Evolutionary conservation across 92 coral and sea anemone genomes (phyloP).

Genomic region (Nematostella vectensis): DNA sequence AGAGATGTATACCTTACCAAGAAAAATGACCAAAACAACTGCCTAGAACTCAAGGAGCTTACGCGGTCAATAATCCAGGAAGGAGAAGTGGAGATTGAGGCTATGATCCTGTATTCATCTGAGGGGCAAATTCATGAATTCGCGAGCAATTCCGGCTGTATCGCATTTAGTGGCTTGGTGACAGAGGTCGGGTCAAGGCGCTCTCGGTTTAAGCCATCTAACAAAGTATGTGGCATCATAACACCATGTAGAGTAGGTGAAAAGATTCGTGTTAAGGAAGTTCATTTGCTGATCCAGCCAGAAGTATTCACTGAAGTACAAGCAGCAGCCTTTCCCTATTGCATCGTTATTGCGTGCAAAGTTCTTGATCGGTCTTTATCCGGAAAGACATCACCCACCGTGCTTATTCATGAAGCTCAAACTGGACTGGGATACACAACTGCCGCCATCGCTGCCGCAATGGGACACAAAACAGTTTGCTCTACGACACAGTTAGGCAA

Average conservation of each 20-base stretch:
- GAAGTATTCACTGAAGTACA: constrained; percentile 12
- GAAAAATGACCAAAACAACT: no score
- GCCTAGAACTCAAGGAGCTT: no score
- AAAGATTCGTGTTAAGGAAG: constrained; percentile 4
- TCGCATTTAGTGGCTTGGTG: constrained; percentile 9
- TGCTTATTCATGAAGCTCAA: constrained; percentile 19
- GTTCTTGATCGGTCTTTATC: constrained; percentile 6
- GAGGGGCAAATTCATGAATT: no score
- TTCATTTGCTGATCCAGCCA: constrained; percentile 4
- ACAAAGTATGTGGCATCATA: constrained; percentile 10
- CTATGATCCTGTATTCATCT: no score
- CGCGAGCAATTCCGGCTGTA: no score
- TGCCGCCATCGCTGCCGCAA: constrained; percentile 1
- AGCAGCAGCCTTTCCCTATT: constrained; percentile 20
- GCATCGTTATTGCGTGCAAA: constrained; percentile 10
- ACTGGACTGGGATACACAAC: constrained; percentile 16
- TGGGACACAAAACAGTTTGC: constrained; percentile 12
- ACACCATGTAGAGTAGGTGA: constrained; percentile 2
- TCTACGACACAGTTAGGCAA: background rate
- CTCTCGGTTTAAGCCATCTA: constrained; percentile 10
- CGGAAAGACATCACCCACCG: background rate
- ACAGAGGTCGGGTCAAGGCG: background rate
- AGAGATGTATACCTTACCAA: no score
- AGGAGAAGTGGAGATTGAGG: no score
- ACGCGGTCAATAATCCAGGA: no score